Evolutionary conservation across 2,797 vertebrate species (phyloP), one percentile per base, ranked within the genome.

Genomic region (Anguilla anguilla): DNA sequence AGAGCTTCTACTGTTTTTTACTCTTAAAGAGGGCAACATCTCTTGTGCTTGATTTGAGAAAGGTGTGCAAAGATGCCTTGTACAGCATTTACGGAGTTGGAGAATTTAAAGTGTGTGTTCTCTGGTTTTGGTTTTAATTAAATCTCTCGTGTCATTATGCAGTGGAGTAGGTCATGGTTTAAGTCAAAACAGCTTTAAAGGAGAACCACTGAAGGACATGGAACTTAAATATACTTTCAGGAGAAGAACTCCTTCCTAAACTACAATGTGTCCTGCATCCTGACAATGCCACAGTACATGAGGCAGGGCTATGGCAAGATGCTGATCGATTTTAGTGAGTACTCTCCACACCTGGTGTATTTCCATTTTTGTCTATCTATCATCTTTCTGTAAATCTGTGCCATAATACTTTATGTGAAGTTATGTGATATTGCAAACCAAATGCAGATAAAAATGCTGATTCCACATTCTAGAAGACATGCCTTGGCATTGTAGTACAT

Each of bases 201-300:
- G 4, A 4, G n/a, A 28, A 72, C 31, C 13, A 13, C 67, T 72
- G 67, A 72, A 72, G 67, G 1, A 7, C 28, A 1, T 72, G 61
- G 10, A 53, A 25, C 46, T 69, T 72, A 3, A 64, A 28, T 51
- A 22, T 82, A 22, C 46, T 25, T n/a, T 82, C 87, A 98, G 97
- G 97, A 98, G 91, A 98, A 98, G 93, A 98, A 98, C 92, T 98
- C 97, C 83, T 97, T 98, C 90, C 96, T 98, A 89, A 98, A 98
- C 95, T 98, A 98, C 92, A 98, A 98, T 0, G 97, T 98, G 2
- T 98, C 97, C 51, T 98, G 97, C 90, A 98, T 98, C 91, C 95
- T 98, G 87, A 98, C 97, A 10, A 98, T 98, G 97, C 97, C 97
- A 49, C 97, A 98, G 86, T 98, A 97, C 89, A 98, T 98, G 97